phyloP scores from a whole-genome alignment of 1,140 invertebrate genomes.

The Eupristina koningsbergeri region DNA sequence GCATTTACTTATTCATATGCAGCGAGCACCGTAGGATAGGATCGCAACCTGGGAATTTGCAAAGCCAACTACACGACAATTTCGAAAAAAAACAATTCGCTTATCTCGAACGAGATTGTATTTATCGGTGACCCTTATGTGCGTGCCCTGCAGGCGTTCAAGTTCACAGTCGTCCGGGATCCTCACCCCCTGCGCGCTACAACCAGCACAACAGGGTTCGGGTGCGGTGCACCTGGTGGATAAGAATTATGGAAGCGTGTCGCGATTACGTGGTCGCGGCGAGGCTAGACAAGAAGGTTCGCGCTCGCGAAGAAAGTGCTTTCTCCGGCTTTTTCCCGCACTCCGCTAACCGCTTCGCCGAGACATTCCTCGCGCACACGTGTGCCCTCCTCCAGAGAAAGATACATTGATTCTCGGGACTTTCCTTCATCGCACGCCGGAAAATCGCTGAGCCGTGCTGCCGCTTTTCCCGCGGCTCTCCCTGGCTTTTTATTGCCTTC shows the following conservation, averaged over 20 bases:
- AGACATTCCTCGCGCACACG: slow-evolving; percentile 9
- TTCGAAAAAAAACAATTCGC: too few relatives aligned
- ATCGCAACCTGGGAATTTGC: too few relatives aligned
- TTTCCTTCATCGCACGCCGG: slow-evolving; percentile 3
- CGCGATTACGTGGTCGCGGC: slow-evolving; percentile 50
- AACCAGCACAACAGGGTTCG: too few relatives aligned
- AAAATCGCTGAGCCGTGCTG: slow-evolving; percentile 6
- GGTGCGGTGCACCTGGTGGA: slow-evolving; percentile 23
- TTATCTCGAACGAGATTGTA: too few relatives aligned
- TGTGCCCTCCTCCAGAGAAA: not conserved
- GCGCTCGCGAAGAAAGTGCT: slow-evolving; percentile 58
- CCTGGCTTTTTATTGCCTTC: not conserved
- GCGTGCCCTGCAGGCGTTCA: too few relatives aligned
- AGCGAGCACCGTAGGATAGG: too few relatives aligned
- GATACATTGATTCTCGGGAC: slow-evolving; percentile 29
- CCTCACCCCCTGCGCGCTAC: too few relatives aligned
- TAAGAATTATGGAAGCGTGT: slow-evolving; percentile 22
- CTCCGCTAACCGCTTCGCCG: not conserved
- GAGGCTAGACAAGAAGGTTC: not conserved
- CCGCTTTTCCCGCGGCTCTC: not conserved
- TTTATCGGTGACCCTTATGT: too few relatives aligned
- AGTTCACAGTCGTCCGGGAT: too few relatives aligned
- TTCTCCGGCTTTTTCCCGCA: slow-evolving; percentile 59
- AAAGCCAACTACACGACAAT: too few relatives aligned
- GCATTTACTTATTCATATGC: too few relatives aligned